phyloP scores from a whole-genome alignment of 2,113 vertebrate species.

The Tympanuchus pallidicinctus region DNA sequence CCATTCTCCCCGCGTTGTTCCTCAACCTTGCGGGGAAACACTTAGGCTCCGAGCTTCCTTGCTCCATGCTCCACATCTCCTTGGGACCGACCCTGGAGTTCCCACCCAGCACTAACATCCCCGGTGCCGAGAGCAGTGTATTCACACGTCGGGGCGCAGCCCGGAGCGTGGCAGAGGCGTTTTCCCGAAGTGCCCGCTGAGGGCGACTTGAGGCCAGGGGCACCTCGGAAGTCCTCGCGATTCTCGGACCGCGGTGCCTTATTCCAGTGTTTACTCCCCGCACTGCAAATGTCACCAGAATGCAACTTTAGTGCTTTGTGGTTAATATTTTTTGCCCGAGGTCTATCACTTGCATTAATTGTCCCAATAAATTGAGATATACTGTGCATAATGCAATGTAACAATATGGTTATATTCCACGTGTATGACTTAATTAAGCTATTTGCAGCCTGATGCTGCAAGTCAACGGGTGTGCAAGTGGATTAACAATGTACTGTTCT shows the following conservation, averaged over 20 bases:
- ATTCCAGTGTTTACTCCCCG: neutral
- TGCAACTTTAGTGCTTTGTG: constrained; percentile 54
- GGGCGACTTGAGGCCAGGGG: neutral
- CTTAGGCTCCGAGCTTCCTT: neutral
- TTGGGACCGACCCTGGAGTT: neutral
- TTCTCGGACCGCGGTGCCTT: neutral
- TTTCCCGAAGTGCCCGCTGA: neutral
- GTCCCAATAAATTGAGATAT: constrained; percentile 86
- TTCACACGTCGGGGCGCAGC: neutral
- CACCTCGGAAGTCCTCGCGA: neutral
- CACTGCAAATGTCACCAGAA: constrained; percentile 59
- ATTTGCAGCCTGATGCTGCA: constrained; percentile 86
- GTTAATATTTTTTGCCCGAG: constrained; percentile 69
- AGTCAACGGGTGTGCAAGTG: constrained; percentile 87
- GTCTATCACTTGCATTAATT: constrained; percentile 81
- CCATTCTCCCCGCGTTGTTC: neutral
- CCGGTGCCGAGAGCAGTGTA: neutral
- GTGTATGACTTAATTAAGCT: constrained; percentile 89
- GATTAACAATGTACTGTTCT: constrained; percentile 83
- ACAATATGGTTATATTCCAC: constrained; percentile 84
- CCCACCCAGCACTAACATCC: neutral
- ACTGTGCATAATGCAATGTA: constrained; percentile 78
- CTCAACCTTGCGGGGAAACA: accelerated
- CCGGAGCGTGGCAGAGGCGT: neutral
- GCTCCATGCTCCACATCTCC: neutral